phyloP scores from a whole-genome alignment of 1,140 invertebrate species.

The Harlomillsia oculata region DNA sequence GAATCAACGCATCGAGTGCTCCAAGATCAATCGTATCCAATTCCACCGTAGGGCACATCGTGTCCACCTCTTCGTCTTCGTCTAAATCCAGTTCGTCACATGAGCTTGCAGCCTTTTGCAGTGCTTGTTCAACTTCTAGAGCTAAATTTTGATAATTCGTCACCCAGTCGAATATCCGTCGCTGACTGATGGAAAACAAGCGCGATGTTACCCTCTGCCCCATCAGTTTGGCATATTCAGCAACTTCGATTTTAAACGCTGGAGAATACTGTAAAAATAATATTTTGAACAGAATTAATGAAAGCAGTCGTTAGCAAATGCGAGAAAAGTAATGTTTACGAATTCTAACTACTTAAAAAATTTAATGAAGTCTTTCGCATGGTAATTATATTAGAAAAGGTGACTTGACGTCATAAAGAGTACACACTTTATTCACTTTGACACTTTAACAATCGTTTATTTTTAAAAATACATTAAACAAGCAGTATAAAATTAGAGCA shows the following conservation, averaged over 20 bases:
- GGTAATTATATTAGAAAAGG: too few relatives aligned
- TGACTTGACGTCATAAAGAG: too few relatives aligned
- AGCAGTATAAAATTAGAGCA: background rate
- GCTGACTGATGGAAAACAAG: slow-evolving; percentile 36
- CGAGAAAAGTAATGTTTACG: too few relatives aligned
- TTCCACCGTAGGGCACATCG: background rate
- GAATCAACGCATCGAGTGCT: background rate
- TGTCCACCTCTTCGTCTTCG: background rate
- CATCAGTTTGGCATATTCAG: slow-evolving; percentile 28
- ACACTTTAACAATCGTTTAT: background rate
- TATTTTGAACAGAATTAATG: background rate
- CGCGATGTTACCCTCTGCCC: slow-evolving; percentile 34
- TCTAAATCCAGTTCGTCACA: background rate
- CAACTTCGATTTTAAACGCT: slow-evolving; percentile 37
- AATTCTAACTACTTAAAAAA: too few relatives aligned
- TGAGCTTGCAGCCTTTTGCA: background rate
- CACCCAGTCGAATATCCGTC: slow-evolving; percentile 37
- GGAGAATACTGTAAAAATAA: slow-evolving; percentile 35
- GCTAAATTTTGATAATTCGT: slow-evolving; percentile 1
- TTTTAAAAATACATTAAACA: too few relatives aligned
- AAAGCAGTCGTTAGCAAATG: background rate
- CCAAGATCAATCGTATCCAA: background rate
- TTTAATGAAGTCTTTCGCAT: too few relatives aligned
- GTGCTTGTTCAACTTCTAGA: background rate
- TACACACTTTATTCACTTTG: background rate